phyloP scores from a whole-genome alignment of 2,113 vertebrate species.

The Cyprinodon tularosa region DNA sequence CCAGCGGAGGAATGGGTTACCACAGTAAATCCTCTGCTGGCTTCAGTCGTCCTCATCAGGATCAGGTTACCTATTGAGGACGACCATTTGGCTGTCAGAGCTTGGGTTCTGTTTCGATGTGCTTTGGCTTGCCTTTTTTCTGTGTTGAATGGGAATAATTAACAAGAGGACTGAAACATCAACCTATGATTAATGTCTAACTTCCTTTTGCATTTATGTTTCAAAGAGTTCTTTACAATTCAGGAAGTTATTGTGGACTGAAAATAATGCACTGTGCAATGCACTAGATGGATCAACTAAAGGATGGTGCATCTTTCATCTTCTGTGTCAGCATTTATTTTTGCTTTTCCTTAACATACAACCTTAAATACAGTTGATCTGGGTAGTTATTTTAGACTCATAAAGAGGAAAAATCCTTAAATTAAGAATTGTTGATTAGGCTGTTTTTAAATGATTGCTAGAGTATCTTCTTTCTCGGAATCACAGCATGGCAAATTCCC shows the following conservation, averaged over 20 bases:
- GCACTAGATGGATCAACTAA: neutral
- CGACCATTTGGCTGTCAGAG: constrained; percentile 61
- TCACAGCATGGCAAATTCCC: neutral
- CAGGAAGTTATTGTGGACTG: neutral
- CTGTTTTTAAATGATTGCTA: neutral
- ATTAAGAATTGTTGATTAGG: neutral
- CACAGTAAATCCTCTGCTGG: constrained; percentile 55
- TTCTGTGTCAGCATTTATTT: neutral
- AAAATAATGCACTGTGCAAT: neutral
- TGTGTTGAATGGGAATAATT: neutral
- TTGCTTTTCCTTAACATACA: neutral
- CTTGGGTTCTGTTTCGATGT: constrained; percentile 51
- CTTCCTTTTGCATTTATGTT: neutral
- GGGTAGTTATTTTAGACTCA: neutral
- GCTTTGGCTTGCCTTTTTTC: constrained; percentile 16
- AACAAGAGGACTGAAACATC: neutral
- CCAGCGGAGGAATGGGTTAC: constrained; percentile 58
- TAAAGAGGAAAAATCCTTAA: neutral
- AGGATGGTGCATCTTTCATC: neutral
- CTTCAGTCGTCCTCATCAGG: constrained; percentile 59
- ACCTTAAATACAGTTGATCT: neutral
- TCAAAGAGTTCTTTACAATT: neutral
- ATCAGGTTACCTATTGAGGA: constrained; percentile 68
- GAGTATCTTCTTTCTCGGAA: neutral
- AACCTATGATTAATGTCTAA: neutral